Percentiles rank a stretch among this genome's conserved stretches.
phyloP scores from a whole-genome alignment of 2,888 invertebrate genomes.

The Coelinius sp. region DNA sequence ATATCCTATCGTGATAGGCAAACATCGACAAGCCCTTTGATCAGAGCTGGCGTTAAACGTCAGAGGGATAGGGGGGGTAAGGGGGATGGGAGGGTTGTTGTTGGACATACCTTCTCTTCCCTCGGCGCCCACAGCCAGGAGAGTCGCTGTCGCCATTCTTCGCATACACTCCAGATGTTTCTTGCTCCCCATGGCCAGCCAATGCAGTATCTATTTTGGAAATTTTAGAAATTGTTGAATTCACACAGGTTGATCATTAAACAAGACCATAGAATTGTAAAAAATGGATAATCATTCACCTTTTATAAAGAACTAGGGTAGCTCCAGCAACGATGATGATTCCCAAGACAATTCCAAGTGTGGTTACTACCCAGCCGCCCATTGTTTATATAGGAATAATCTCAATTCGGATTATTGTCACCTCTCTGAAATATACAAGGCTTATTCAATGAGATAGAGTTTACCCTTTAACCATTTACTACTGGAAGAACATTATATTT shows the following conservation, averaged over 20 bases:
- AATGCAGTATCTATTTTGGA: constrained; percentile 58
- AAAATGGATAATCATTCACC: constrained; percentile 52
- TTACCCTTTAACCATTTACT: neutral
- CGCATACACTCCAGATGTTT: constrained; percentile 65
- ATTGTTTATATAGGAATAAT: constrained; percentile 38
- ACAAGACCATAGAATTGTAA: too few relatives aligned
- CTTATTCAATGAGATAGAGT: neutral
- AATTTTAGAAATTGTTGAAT: too few relatives aligned
- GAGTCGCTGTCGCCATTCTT: constrained; percentile 66
- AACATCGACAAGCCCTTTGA: constrained; percentile 24
- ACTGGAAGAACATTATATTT: neutral
- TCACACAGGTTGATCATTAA: too few relatives aligned
- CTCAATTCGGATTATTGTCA: constrained; percentile 27
- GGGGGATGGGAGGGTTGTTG: neutral
- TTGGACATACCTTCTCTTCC: constrained; percentile 63
- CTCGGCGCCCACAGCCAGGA: constrained; percentile 68
- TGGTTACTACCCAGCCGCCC: constrained; percentile 61
- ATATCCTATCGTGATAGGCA: constrained; percentile 11
- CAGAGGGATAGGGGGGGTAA: neutral
- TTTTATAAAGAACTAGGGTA: constrained; percentile 59
- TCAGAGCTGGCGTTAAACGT: constrained; percentile 2
- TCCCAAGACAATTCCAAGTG: constrained; percentile 59
- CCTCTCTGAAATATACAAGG: neutral
- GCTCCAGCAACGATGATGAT: constrained; percentile 59
- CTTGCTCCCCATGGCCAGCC: constrained; percentile 65